These are phyloP conservation scores for Manacus vitellinus DNA, from an alignment of 2,113 vertebrate genomes.

Conservation along the genomic window DNA sequence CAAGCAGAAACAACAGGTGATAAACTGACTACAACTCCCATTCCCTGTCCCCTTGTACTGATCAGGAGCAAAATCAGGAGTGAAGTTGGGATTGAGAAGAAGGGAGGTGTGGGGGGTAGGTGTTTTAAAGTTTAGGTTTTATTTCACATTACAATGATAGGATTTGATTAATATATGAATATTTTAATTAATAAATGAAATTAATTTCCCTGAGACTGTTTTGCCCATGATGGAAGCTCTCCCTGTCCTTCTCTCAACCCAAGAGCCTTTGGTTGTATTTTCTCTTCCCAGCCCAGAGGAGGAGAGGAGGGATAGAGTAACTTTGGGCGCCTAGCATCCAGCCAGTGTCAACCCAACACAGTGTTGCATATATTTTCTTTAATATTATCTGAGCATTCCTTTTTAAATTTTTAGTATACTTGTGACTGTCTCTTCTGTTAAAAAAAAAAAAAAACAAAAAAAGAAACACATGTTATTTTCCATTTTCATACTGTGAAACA, in stretches of 20 bases:
- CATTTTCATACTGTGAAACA: background rate
- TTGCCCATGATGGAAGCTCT: background rate
- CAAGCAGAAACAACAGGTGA: accelerated
- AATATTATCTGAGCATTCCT: background rate
- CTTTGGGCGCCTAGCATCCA: background rate
- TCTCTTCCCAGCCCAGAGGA: background rate
- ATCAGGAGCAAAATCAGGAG: background rate
- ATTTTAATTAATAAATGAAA: background rate
- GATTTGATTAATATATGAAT: background rate
- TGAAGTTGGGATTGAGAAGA: background rate
- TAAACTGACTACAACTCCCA: background rate
- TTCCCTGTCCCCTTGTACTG: background rate
- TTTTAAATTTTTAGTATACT: background rate
- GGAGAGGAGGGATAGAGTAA: background rate
- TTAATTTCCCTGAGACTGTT: background rate
- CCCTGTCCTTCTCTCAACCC: background rate
- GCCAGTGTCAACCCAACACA: background rate
- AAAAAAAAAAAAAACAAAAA: background rate
- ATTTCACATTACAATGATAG: background rate
- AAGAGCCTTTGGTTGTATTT: background rate
- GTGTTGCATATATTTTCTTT: background rate
- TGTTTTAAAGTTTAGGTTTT: background rate
- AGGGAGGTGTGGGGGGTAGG: background rate
- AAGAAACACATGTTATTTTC: background rate
- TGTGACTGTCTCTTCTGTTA: background rate